phyloP scores from a whole-genome alignment of 1,140 invertebrate genomes.

The Bradynema listronoti region DNA sequence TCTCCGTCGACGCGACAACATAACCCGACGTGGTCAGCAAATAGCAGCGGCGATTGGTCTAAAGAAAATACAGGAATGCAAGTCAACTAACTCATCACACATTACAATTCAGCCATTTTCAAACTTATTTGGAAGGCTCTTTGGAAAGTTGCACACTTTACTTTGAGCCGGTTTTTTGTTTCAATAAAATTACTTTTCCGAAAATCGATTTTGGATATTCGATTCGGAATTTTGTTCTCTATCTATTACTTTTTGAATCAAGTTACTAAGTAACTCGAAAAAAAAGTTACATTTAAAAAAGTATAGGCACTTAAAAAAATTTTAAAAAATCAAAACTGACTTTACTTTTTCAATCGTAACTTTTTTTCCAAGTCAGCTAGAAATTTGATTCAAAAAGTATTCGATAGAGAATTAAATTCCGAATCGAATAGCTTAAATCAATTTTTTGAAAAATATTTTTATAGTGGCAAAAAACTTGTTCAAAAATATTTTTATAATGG shows the following conservation, averaged over 20 bases:
- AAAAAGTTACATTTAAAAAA: too few relatives aligned
- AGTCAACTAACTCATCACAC: background rate
- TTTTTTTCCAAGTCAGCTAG: too few relatives aligned
- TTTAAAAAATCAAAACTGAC: too few relatives aligned
- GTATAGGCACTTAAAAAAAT: too few relatives aligned
- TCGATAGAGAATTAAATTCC: background rate
- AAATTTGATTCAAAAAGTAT: too few relatives aligned
- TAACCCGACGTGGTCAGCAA: slow-evolving; percentile 11
- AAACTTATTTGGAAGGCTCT: background rate
- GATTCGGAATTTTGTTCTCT: too few relatives aligned
- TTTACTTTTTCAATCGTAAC: too few relatives aligned
- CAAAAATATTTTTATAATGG: background rate
- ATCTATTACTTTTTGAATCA: too few relatives aligned
- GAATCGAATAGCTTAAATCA: background rate
- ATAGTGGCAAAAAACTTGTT: background rate
- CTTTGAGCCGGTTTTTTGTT: background rate
- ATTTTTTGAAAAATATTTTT: background rate
- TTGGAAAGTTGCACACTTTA: background rate
- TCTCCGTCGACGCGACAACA: background rate
- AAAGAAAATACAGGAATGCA: slow-evolving; percentile 13
- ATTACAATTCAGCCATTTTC: background rate
- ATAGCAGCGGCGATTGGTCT: slow-evolving; percentile 6
- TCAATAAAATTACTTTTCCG: background rate
- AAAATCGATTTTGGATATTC: background rate
- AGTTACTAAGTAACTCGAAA: too few relatives aligned